Base-by-base conservation (phyloP, 2,113 vertebrate species). In the Forbesichthys agassizii region DNA sequence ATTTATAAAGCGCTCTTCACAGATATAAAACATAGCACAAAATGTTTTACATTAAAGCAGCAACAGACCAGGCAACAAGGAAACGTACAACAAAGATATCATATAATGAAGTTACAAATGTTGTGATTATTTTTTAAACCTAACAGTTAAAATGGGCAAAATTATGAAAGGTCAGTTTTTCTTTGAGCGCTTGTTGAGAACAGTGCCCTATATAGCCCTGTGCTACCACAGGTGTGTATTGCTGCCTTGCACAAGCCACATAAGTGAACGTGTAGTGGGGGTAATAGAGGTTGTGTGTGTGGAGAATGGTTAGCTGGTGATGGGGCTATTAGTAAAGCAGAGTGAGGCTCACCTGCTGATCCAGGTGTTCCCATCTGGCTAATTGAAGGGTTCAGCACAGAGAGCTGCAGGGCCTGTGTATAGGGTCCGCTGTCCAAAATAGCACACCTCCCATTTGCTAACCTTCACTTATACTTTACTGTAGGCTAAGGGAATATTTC, bases 281-380 rank as follows among this genome's bases (percentile, higher is more conserved):
- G 71, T 75, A 86, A 72, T 63, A 61, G 59, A 64, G 62, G 55
- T 64, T 73, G 73, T 69, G 66, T 73, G 46, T 69, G 71, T 69
- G 42, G 79, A 61, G 83, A 60, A 14, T 67, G 69, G 71, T 53
- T 70, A 57, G 66, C 74, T 79, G 83, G 74, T 72, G 67, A 85
- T 78, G 82, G 68, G 76, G 75, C 83, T 80, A 88, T 89, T 88
- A 85, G 78, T 58, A 33, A 69, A 75, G 64, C 66, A 73, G 78
- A 78, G 82, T 58, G 68, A 59, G 56, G 71, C 77, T 87, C 86
- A 89, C 82, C 86, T 91, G 86, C 85, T 84, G 77, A 77, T 90
- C 92, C 91, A 92, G 90, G 92, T 93, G 92, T 87, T 86, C 62
- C 56, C 42, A 58, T 48, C 59, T 59, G 55, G 33, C 49, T 84